Conservation (phyloP, 2,113 vertebrate species). For the Naja naja region DNA sequence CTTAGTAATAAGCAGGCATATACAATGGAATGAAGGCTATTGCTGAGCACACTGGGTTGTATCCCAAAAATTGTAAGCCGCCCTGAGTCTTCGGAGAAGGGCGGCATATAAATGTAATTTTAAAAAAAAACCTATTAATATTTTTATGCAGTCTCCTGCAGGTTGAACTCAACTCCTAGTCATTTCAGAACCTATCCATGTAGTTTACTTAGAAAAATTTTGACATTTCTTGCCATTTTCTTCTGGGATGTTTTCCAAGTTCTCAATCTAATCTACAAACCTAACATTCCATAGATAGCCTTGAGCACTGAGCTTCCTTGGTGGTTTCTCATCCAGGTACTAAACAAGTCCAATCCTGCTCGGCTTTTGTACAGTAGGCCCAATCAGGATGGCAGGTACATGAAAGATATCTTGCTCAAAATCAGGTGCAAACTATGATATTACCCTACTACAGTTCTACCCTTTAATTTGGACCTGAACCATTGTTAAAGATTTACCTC, state of each 20-base stretch:
- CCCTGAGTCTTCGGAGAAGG: no score
- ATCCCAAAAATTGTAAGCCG: no score
- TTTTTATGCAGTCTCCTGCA: not conserved
- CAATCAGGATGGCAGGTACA: not conserved
- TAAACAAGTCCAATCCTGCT: not conserved
- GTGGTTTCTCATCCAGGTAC: not conserved
- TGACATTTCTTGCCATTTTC: not conserved
- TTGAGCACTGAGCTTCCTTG: not conserved
- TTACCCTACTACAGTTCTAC: not conserved
- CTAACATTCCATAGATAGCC: not conserved
- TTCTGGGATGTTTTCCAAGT: not conserved
- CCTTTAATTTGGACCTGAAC: not conserved
- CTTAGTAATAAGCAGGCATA: no score
- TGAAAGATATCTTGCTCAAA: not conserved
- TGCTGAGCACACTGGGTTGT: no score
- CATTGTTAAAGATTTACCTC: conserved; percentile 61
- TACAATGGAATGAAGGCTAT: no score
- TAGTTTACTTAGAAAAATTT: not conserved
- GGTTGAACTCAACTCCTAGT: not conserved
- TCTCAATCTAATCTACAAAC: not conserved
- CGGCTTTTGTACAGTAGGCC: not conserved
- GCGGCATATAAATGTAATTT: no score
- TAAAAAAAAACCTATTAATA: not conserved
- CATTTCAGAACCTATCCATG: not conserved
- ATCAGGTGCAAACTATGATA: not conserved